Conservation (phyloP, 1,140 invertebrate genomes). For the Trichonephila inaurata region DNA sequence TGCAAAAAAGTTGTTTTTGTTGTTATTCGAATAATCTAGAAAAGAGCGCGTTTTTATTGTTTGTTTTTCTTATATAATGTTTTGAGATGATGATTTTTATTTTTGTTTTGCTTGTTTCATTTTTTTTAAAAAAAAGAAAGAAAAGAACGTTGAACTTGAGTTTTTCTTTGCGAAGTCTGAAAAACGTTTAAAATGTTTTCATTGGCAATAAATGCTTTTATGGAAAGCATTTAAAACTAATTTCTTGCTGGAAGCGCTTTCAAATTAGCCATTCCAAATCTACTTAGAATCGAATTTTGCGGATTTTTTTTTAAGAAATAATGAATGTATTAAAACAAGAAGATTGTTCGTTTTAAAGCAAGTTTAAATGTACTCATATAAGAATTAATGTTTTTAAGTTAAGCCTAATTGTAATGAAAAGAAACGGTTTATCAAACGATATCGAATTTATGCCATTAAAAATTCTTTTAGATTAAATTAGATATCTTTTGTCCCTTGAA, state of each 20-base stretch:
- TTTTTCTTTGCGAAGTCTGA: neutral
- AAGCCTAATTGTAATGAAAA: too few relatives aligned
- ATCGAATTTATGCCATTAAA: too few relatives aligned
- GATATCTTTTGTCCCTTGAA: too few relatives aligned
- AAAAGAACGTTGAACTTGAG: neutral
- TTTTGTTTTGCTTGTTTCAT: neutral
- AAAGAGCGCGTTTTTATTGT: constrained; percentile 10
- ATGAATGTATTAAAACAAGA: neutral
- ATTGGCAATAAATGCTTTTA: constrained; percentile 28
- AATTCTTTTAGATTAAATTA: too few relatives aligned
- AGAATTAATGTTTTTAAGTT: too few relatives aligned
- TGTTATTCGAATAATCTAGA: constrained; percentile 5
- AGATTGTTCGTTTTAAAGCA: neutral
- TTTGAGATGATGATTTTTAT: constrained; percentile 8
- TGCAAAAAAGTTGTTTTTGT: constrained; percentile 23
- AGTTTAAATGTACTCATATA: too few relatives aligned
- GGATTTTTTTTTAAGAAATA: neutral
- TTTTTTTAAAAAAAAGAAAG: neutral
- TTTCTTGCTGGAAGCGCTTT: neutral
- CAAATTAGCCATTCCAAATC: neutral
- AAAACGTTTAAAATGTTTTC: constrained; percentile 2
- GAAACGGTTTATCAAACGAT: too few relatives aligned
- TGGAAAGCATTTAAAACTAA: constrained; percentile 10
- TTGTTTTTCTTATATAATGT: constrained; percentile 24
- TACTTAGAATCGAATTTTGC: neutral